Base-by-base conservation (phyloP, 2,113 vertebrate species). In the Thalassarche chlororhynchos region DNA sequence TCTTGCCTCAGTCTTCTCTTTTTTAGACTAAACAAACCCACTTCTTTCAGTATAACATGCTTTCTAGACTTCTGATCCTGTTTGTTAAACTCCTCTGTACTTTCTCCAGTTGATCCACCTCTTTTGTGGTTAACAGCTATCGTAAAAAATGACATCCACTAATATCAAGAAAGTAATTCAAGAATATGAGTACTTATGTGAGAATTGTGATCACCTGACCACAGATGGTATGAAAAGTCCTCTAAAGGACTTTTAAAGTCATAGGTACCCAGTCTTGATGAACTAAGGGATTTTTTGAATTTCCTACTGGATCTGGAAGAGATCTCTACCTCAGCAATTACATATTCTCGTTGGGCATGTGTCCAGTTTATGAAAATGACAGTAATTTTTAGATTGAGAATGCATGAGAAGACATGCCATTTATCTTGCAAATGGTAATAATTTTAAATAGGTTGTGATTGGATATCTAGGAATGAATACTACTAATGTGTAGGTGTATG, bases 1-100 rank as follows among this genome's bases (percentile, higher is more conserved):
- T 96, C 83, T 90, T 88, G 81, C 57, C 23, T 70, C 54, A 60
- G 90, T 88, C 90, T 92, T 86, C 79, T 94, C 57, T 60, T 46
- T 71, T 92, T 93, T 58, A 97, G 96, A 96, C 97, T 95, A 96
- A 97, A 97, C 92, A 97, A 96, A 84, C n/a, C 3, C 75, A 75
- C 38, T 93, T 79, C 36, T 83, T 92, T 86, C 42, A 78, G 64
- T 66, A 62, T 91, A 84, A 36, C 8, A 42, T 55, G 17, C 31
- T 87, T 90, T 66, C 31, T 92, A 74, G 75, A 66, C 25, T 92
- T 86, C 55, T 96, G 49, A 93, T 92, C 24, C 68, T 1, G 1
- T 54, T 86, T 80, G 17, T 83, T 80, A 61, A 82, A 64, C 21
- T 82, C 6, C 36, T 90, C 36, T 79, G 1, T 69, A n/a, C 14